Evolutionary conservation across 1,140 invertebrate species (phyloP).

Genomic region (Lethocerus indicus): DNA sequence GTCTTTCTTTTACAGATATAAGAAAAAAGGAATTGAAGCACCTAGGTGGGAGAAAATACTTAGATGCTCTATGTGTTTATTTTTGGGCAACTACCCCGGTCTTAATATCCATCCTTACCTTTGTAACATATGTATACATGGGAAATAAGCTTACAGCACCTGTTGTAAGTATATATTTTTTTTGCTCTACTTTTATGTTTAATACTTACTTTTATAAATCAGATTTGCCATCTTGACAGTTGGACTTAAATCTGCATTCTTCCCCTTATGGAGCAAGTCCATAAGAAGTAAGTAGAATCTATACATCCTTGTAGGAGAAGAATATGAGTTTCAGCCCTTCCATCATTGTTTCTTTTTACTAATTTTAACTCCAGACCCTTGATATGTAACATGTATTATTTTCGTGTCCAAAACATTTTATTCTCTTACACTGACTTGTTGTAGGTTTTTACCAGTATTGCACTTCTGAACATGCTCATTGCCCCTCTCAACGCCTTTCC

Average conservation of each 20-base stretch:
- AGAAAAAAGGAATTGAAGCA: slow-evolving; percentile 56
- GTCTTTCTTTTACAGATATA: slow-evolving; percentile 36
- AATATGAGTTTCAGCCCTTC: too few relatives aligned
- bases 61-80: slow-evolving; percentile 97
- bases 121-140: slow-evolving; percentile 70
- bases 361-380: neutral
- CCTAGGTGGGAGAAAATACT: slow-evolving; percentile 75
- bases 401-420: neutral
- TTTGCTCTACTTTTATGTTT: neutral
- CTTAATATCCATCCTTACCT: slow-evolving; percentile 81
- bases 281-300: too few relatives aligned
- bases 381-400: neutral
- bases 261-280: too few relatives aligned
- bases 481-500: slow-evolving; percentile 92
- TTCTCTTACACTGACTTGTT: slow-evolving; percentile 12
- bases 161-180: slow-evolving; percentile 37
- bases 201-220: neutral
- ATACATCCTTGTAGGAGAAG: too few relatives aligned
- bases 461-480: slow-evolving; percentile 91
- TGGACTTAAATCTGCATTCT: too few relatives aligned
- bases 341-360: neutral
- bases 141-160: slow-evolving; percentile 70
- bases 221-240: too few relatives aligned
- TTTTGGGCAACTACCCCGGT: slow-evolving; percentile 99
- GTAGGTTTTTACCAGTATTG: slow-evolving; percentile 80